phyloP scores from a whole-genome alignment of 2,113 vertebrate species.

The Speoplatyrhinus poulsoni region DNA sequence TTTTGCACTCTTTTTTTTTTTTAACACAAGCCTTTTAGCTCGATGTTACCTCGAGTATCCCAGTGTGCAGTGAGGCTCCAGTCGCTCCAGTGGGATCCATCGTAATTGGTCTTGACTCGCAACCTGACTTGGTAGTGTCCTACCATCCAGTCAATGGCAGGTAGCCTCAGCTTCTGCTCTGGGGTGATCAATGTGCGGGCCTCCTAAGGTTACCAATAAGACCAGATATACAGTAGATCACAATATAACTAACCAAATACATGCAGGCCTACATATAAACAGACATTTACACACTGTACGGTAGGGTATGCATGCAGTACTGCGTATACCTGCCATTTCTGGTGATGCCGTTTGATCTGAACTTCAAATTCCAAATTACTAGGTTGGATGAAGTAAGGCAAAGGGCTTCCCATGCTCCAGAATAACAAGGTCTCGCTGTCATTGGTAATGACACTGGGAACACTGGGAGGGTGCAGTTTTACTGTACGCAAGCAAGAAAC shows the following conservation, averaged over 20 bases:
- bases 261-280: not conserved
- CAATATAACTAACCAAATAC: not conserved
- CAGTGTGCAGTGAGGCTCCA: constrained; percentile 70
- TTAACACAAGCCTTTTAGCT: not conserved
- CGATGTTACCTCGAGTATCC: constrained; percentile 11
- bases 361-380: constrained; percentile 25
- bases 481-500: constrained; percentile 52
- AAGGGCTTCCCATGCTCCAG: constrained; percentile 49
- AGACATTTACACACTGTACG: not conserved
- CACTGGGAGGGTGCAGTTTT: constrained; percentile 62
- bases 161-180: not conserved
- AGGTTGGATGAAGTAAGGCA: rapidly evolving
- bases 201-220: constrained; percentile 28
- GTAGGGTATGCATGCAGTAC: not conserved
- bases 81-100: constrained; percentile 62
- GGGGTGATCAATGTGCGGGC: rapidly evolving
- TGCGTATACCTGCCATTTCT: constrained; percentile 50
- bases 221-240: not conserved
- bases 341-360: constrained; percentile 44
- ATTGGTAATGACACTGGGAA: constrained; percentile 34
- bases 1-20: too few species aligned
- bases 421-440: constrained; percentile 32
- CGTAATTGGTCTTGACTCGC: constrained; percentile 26
- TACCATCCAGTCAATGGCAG: not conserved
- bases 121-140: constrained; percentile 55